Conservation (phyloP, 2,797 vertebrate species). For the Lutjanus campechanus region DNA sequence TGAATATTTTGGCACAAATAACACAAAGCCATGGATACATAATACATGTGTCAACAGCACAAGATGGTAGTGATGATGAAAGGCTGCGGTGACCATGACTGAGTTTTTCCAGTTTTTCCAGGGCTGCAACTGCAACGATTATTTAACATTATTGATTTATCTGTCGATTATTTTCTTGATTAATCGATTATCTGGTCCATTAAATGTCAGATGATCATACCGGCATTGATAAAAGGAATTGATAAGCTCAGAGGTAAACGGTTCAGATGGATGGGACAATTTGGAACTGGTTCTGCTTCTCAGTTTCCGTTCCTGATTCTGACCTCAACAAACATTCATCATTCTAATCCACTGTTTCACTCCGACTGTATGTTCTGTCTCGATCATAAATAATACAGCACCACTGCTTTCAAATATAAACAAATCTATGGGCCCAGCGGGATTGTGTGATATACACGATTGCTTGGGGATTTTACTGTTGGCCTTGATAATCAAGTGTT, state of each 20-base stretch:
- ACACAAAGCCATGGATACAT: constrained; percentile 28
- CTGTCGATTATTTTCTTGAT: no score
- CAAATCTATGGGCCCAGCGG: constrained; percentile 29
- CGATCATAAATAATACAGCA: constrained; percentile 35
- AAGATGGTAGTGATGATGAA: constrained; percentile 11
- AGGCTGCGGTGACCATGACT: not conserved
- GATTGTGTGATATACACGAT: constrained; percentile 29
- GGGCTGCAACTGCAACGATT: no score
- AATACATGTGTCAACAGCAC: constrained; percentile 9
- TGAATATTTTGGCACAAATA: constrained; percentile 45
- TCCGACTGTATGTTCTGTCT: not conserved
- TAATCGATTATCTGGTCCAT: no score
- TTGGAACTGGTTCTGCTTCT: no score
- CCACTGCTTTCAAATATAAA: constrained; percentile 28
- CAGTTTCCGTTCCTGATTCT: constrained; percentile 2
- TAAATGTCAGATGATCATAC: no score
- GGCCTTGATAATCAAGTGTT: constrained; percentile 51
- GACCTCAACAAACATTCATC: constrained; percentile 6
- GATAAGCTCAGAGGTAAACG: no score
- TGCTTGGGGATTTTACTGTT: constrained; percentile 31
- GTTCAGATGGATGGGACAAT: no score
- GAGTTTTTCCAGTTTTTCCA: not conserved
- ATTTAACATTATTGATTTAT: no score
- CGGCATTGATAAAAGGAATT: no score
- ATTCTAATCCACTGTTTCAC: not conserved